These are phyloP conservation scores for Sphaeridia pumilis DNA, from an alignment of 2,888 invertebrate genomes.

Conservation along the genomic window DNA sequence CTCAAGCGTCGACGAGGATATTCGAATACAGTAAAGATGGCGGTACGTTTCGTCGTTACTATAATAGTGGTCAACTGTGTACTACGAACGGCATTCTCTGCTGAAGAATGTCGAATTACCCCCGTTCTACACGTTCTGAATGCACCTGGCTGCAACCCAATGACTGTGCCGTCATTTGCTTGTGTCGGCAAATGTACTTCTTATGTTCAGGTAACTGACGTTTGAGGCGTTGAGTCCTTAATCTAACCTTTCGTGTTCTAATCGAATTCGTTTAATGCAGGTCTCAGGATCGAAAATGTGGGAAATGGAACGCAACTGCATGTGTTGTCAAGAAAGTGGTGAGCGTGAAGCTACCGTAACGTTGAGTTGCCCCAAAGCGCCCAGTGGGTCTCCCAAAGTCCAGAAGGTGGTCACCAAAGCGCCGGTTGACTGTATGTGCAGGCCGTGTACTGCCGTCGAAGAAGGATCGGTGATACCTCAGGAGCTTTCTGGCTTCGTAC, in stretches of 20 bases:
- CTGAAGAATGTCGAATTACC: conserved; percentile 77
- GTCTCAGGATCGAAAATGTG: conserved; percentile 89
- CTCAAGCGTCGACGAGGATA: no score
- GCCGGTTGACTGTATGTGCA: conserved; percentile 85
- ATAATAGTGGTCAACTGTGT: no score
- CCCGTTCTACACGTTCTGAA: conserved; percentile 84
- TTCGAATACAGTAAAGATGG: no score
- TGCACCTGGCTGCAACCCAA: conserved; percentile 82
- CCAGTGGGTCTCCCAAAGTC: conserved; percentile 70
- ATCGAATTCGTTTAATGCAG: conserved; percentile 44
- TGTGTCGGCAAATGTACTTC: conserved; percentile 83
- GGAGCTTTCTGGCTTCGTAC: conserved; percentile 74
- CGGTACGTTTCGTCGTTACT: no score
- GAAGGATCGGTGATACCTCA: conserved; percentile 78
- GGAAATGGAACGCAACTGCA: conserved; percentile 91
- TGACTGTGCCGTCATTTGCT: conserved; percentile 85
- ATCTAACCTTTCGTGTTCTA: not conserved
- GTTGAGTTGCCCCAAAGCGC: conserved; percentile 77
- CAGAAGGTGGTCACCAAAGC: conserved; percentile 85
- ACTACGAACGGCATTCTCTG: no score
- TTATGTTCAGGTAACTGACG: conserved; percentile 81
- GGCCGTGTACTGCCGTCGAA: conserved; percentile 79
- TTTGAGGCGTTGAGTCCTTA: not conserved
- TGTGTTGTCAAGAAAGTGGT: conserved; percentile 89
- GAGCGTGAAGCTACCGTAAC: conserved; percentile 81